Evolutionary conservation across 2,797 vertebrate species (phyloP).

Genomic region (Eurystomus glaucurus): DNA sequence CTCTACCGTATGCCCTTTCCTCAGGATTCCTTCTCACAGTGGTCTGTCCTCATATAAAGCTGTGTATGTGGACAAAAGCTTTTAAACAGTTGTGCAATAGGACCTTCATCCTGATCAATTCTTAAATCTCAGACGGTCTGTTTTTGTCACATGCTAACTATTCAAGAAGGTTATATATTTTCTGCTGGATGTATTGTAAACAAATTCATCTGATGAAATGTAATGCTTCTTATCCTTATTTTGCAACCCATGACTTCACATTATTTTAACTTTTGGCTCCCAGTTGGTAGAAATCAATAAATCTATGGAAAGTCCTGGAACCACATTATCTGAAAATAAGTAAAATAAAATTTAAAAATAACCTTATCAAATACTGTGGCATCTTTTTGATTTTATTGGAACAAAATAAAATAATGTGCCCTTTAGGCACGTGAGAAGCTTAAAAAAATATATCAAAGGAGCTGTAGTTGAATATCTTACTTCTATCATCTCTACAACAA

Average conservation of each 20-base stretch:
- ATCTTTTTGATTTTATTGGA: background rate
- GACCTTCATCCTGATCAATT: background rate
- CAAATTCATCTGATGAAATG: background rate
- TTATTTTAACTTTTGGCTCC: background rate
- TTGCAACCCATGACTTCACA: background rate
- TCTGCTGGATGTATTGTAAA: background rate
- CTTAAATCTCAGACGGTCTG: background rate
- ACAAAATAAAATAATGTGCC: background rate
- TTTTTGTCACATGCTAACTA: background rate
- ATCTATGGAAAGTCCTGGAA: background rate
- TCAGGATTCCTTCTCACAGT: background rate
- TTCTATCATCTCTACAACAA: background rate
- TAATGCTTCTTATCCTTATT: background rate
- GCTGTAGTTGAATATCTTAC: background rate
- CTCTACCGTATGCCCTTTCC: background rate
- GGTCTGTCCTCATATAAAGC: background rate
- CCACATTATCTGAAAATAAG: background rate
- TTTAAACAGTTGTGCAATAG: background rate
- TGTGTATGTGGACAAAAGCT: background rate
- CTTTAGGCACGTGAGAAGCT: background rate
- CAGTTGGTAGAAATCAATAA: background rate
- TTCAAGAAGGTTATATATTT: background rate
- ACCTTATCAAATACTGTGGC: background rate
- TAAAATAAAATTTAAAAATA: background rate
- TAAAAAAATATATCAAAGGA: background rate